phyloP scores from a whole-genome alignment of 2,888 invertebrate genomes.

The Camptogramma bilineatum region DNA sequence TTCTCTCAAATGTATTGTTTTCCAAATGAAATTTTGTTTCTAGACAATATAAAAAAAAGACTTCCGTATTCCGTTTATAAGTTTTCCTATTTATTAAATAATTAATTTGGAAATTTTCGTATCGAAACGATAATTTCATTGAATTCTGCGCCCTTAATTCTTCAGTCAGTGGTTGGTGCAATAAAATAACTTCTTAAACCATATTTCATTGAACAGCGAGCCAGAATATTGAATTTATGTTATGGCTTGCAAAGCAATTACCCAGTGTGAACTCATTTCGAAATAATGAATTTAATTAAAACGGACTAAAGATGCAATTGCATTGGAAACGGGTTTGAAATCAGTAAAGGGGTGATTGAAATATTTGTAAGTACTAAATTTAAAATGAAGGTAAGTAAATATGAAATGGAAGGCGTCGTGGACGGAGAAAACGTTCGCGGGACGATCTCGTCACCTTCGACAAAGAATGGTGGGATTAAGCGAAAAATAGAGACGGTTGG shows the following conservation, averaged over 20 bases:
- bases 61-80: too few relatives aligned
- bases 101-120: neutral
- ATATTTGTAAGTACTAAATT: neutral
- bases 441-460: too few relatives aligned
- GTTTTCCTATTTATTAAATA: neutral
- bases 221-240: constrained; percentile 52
- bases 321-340: neutral
- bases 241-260: constrained; percentile 52
- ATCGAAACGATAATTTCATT: neutral
- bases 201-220: constrained; percentile 50
- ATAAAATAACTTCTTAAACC: constrained; percentile 36
- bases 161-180: constrained; percentile 21
- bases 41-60: too few relatives aligned
- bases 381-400: too few relatives aligned
- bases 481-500: too few relatives aligned
- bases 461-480: too few relatives aligned
- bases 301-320: constrained; percentile 40
- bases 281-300: constrained; percentile 59
- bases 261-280: constrained; percentile 49
- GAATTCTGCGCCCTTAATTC: neutral
- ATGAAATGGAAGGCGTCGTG: too few relatives aligned
- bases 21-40: too few relatives aligned
- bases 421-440: too few relatives aligned
- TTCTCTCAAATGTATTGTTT: too few relatives aligned
- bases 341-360: neutral